Evolutionary conservation across 2,113 vertebrate genomes (phyloP), one percentile per base, ranked within the genome.

Genomic region (Rostratula benghalensis): DNA sequence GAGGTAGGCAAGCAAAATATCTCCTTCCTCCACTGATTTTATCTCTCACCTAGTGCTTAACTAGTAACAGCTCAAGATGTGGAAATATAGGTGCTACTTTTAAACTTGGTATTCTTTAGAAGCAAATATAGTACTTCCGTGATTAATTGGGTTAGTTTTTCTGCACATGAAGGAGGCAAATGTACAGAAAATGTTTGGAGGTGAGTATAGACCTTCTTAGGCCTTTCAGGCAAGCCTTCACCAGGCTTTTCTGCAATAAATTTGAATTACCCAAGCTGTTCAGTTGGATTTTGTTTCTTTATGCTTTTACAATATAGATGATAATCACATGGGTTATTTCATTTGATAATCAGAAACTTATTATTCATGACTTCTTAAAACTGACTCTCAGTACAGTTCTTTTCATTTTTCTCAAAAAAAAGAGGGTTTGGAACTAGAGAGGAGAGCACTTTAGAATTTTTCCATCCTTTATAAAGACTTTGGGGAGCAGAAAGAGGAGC

Each of bases 261-360:
- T 11, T 90, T 59, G 51, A 83, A 77, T 92, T 37, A 65, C 61
- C 31, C 51, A 81, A 89, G 82, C 21, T 86, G 25, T 69, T 45
- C 19, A 64, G 23, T 73, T 95, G 43, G 4, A 4, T 71, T 93
- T 95, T 83, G 30, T 53, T 92, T 92, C 57, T 77, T 93, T 89
- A 67, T 57, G 71, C 30, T 95, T 96, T 89, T 92, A 60, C 28
- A 16, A 90, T 85, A 83, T 71, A 90, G 9, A 37, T 84, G 71
- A 97, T 83, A 92, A 98, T 89, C 54, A 64, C 45, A 85, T 13
- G 39, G 51, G 43, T 63, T 97, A 73, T 96, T 94, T 93, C 45
- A 75, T 95, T 93, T 91, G 60, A 96, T 39, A 70, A 31, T 76
- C 39, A 79, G 88, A 97, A 90, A 74, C 35, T 51, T 90, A 79